A percentile compares a stretch with the other conserved stretches of the same genome.
phyloP scores from a whole-genome alignment of 2,888 invertebrate genomes.

The Diplazon laetatorius region DNA sequence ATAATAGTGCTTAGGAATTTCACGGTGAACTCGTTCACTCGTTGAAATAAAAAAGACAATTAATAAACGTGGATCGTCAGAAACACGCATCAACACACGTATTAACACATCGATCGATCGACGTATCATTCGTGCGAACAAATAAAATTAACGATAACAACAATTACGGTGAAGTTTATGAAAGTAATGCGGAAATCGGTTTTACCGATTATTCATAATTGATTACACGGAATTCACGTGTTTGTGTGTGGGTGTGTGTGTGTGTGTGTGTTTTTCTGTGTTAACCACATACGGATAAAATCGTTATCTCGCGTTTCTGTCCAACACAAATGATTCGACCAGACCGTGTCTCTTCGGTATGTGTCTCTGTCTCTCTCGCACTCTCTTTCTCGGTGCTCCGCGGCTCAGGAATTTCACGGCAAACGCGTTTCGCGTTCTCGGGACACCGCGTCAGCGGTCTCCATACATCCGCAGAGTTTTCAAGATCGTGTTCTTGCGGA shows the following conservation, averaged over 20 bases:
- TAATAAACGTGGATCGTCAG: slow-evolving; percentile 17
- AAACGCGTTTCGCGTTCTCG: slow-evolving; percentile 63
- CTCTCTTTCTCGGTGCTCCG: slow-evolving; percentile 49
- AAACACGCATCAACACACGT: neutral
- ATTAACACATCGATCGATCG: neutral
- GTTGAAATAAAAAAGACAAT: no score
- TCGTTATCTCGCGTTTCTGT: slow-evolving; percentile 40
- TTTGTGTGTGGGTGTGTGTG: no score
- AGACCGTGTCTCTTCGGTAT: no score
- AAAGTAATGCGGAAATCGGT: slow-evolving; percentile 30
- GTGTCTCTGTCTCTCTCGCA: no score
- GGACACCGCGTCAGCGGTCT: slow-evolving; percentile 60
- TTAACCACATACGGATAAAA: slow-evolving; percentile 1
- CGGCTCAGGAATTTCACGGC: slow-evolving; percentile 65
- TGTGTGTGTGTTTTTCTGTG: slow-evolving; percentile 7
- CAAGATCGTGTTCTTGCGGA: slow-evolving; percentile 36
- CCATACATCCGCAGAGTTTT: slow-evolving; percentile 25
- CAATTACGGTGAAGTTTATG: neutral
- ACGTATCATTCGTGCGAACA: neutral
- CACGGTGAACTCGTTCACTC: slow-evolving; percentile 34
- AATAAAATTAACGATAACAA: neutral
- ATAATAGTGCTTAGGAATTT: slow-evolving; percentile 36
- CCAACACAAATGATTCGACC: neutral
- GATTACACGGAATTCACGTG: slow-evolving; percentile 18
- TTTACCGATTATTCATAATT: slow-evolving; percentile 18